phyloP scores from a whole-genome alignment of 2,888 invertebrate species.

The Euproctis similis region DNA sequence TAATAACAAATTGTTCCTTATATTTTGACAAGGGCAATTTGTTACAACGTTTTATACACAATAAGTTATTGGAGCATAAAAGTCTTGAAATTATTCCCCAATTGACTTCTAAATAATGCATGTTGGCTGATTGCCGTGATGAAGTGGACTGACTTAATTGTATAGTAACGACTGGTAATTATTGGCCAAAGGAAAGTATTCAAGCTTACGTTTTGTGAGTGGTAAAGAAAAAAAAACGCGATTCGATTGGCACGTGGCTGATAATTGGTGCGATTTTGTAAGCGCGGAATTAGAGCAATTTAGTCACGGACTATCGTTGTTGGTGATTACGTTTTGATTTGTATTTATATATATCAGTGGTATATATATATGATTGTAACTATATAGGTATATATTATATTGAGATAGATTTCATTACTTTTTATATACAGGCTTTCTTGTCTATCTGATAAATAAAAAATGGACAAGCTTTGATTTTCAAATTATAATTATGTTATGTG shows the following conservation, averaged over 20 bases:
- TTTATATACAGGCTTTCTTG: too few relatives aligned
- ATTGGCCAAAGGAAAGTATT: slow-evolving; percentile 17
- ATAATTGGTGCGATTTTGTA: slow-evolving; percentile 6
- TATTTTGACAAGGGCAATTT: slow-evolving; percentile 71
- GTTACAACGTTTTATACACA: slow-evolving; percentile 48
- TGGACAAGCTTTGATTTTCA: too few relatives aligned
- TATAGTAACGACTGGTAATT: slow-evolving; percentile 18
- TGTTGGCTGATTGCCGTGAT: slow-evolving; percentile 16
- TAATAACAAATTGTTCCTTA: slow-evolving; percentile 69
- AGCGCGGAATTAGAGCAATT: slow-evolving; percentile 6
- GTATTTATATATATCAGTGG: neutral
- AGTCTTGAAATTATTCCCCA: slow-evolving; percentile 36
- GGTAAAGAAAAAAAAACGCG: slow-evolving; percentile 4
- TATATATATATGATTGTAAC: too few relatives aligned
- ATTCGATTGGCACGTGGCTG: slow-evolving; percentile 5
- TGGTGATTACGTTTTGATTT: slow-evolving; percentile 3
- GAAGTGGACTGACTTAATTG: slow-evolving; percentile 21
- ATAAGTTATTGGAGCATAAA: slow-evolving; percentile 46
- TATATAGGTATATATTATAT: too few relatives aligned
- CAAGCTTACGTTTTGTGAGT: slow-evolving; percentile 3
- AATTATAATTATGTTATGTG: too few relatives aligned
- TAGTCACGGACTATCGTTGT: slow-evolving; percentile 5
- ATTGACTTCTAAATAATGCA: slow-evolving; percentile 22
- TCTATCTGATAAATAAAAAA: too few relatives aligned
- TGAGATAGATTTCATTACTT: too few relatives aligned